These are phyloP conservation scores for Pollachius pollachius DNA, from an alignment of 2,113 vertebrate species.

Conservation along the genomic window DNA sequence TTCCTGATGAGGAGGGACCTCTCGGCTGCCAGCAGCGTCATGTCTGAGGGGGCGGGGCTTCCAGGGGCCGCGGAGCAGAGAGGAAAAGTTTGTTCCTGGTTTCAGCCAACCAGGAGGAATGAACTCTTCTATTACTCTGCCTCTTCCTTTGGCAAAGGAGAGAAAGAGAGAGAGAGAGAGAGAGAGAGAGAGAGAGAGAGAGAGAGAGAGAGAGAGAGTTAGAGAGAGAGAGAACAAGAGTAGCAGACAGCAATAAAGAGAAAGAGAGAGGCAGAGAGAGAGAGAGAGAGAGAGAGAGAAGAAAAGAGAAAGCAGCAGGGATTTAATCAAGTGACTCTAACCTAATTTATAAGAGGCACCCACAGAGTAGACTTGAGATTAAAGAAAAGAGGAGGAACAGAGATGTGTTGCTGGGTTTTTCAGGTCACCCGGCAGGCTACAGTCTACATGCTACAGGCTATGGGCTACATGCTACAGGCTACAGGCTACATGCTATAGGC, in stretches of 20 bases:
- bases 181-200: constrained; percentile 50
- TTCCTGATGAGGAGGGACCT: constrained; percentile 88
- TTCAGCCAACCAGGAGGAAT: constrained; percentile 53
- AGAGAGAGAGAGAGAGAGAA: constrained; percentile 43
- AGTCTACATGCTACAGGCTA: too few species aligned
- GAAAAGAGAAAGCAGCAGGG: too few species aligned
- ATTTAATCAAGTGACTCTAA: background rate
- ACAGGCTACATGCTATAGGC: constrained; percentile 2
- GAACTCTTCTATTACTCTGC: constrained; percentile 46
- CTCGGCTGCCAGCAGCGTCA: constrained; percentile 88
- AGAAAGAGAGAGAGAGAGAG: constrained; percentile 19
- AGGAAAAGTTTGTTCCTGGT: constrained; percentile 47
- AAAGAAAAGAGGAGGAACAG: background rate
- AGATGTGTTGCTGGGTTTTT: background rate
- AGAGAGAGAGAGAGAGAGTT: constrained; percentile 30
- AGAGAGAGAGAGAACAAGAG: constrained; percentile 5
- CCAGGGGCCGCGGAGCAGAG: constrained; percentile 9
- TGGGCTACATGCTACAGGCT: background rate
- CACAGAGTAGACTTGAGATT: background rate
- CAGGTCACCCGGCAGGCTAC: too few species aligned
- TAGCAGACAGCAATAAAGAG: constrained; percentile 20
- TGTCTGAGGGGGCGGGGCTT: constrained; percentile 48
- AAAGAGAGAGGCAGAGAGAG: constrained; percentile 19
- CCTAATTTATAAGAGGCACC: background rate
- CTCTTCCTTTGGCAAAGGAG: constrained; percentile 38